phyloP scores from a whole-genome alignment of 2,888 invertebrate genomes.

The Frankliniella intonsa region DNA sequence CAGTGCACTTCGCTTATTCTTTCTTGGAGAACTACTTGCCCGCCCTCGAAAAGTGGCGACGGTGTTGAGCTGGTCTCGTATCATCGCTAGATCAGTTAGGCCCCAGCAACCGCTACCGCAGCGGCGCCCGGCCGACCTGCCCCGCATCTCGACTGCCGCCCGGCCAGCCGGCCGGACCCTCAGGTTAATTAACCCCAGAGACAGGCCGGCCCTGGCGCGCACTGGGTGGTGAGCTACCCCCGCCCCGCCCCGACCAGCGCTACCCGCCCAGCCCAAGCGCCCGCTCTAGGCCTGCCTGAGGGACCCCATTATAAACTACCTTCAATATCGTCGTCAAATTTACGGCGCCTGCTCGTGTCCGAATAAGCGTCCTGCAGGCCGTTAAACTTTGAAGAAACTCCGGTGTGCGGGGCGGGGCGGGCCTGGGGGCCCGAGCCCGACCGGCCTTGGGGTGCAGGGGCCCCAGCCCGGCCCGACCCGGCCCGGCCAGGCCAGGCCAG shows the following conservation, averaged over 20 bases:
- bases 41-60: too few relatives aligned
- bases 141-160: neutral
- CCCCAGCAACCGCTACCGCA: too few relatives aligned
- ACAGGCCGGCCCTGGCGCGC: neutral
- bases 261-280: neutral
- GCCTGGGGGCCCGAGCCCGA: neutral
- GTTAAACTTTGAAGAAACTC: neutral
- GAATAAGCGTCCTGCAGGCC: neutral
- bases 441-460: neutral
- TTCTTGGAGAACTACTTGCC: too few relatives aligned
- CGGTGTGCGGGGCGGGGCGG: neutral
- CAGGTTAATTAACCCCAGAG: conserved; percentile 6
- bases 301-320: conserved; percentile 19
- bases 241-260: neutral
- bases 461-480: neutral
- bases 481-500: neutral
- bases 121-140: too few relatives aligned
- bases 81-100: too few relatives aligned
- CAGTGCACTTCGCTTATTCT: too few relatives aligned
- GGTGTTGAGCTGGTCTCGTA: too few relatives aligned
- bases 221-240: neutral
- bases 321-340: conserved; percentile 24
- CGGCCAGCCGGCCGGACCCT: neutral
- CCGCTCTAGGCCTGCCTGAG: neutral
- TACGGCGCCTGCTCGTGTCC: conserved; percentile 1